phyloP scores from a whole-genome alignment of 2,797 vertebrate genomes.

The Natrix natrix region DNA sequence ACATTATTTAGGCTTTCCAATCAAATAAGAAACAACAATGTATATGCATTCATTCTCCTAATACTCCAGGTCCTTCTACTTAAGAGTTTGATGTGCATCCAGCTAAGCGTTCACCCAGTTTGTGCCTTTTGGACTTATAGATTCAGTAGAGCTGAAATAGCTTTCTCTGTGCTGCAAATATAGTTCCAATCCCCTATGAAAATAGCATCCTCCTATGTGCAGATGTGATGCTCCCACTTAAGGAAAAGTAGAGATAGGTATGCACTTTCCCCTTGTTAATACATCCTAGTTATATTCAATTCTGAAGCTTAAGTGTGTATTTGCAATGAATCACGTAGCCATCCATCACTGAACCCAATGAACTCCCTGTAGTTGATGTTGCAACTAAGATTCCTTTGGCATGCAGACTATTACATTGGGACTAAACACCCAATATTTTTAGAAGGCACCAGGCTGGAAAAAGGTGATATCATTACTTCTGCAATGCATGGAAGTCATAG shows the following conservation, averaged over 20 bases:
- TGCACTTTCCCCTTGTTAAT: neutral
- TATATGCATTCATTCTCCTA: neutral
- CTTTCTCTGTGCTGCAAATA: neutral
- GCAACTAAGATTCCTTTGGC: neutral
- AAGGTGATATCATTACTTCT: neutral
- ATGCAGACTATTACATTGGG: neutral
- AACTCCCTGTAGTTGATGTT: neutral
- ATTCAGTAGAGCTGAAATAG: neutral
- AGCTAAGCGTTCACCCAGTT: neutral
- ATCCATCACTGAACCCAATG: neutral
- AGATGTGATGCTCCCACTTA: neutral
- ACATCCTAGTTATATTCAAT: neutral
- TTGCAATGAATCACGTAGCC: neutral
- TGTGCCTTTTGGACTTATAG: too few species aligned
- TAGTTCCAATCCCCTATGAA: neutral
- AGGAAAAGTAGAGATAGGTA: neutral
- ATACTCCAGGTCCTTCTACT: neutral
- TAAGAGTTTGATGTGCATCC: neutral
- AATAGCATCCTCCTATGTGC: neutral
- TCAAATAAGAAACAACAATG: neutral
- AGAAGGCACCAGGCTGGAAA: neutral
- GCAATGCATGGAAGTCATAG: neutral
- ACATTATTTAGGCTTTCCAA: neutral
- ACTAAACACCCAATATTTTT: neutral
- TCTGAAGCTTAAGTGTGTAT: neutral